A percentile compares a stretch with the other conserved stretches of the same genome.
These are phyloP conservation scores for Diploscapter pachys DNA, from an alignment of 1,140 invertebrate genomes.

Conservation along the genomic window DNA sequence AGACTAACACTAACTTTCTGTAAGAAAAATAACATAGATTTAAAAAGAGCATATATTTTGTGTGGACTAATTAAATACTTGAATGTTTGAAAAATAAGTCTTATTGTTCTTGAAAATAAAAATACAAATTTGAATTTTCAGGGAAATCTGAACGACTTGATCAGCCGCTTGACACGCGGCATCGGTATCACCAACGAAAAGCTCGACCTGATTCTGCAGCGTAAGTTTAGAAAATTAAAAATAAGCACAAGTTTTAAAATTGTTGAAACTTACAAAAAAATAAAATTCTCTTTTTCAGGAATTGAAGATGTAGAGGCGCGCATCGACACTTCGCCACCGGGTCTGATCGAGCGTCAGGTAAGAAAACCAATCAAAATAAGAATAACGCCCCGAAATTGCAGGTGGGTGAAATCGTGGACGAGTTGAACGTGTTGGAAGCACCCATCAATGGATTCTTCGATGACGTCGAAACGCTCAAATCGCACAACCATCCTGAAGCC, in stretches of 20 bases:
- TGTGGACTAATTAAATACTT: background rate
- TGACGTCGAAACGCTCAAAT: conserved; percentile 82
- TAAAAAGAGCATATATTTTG: conserved; percentile 4
- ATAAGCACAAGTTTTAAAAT: background rate
- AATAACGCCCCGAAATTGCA: too few relatives aligned
- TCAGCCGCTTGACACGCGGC: conserved; percentile 46
- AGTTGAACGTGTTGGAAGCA: conserved; percentile 79
- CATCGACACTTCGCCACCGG: conserved; percentile 37
- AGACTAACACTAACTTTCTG: background rate
- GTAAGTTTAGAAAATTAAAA: conserved; percentile 4
- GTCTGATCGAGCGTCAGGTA: conserved; percentile 44
- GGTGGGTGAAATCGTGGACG: conserved; percentile 75
- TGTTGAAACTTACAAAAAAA: background rate
- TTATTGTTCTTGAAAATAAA: background rate
- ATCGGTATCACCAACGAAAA: conserved; percentile 58
- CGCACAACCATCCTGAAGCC: conserved; percentile 75
- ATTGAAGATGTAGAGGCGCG: conserved; percentile 50
- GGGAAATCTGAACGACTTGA: conserved; percentile 47
- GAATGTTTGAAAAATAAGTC: background rate
- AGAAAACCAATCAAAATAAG: too few relatives aligned
- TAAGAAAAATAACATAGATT: conserved; percentile 1
- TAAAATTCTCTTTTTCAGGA: conserved; percentile 18
- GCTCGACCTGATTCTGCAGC: conserved; percentile 48
- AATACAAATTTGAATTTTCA: conserved; percentile 29
- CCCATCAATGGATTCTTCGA: conserved; percentile 83